Evolutionary conservation across 1,140 invertebrate species (phyloP).

Genomic region (Sinonovacula constricta): DNA sequence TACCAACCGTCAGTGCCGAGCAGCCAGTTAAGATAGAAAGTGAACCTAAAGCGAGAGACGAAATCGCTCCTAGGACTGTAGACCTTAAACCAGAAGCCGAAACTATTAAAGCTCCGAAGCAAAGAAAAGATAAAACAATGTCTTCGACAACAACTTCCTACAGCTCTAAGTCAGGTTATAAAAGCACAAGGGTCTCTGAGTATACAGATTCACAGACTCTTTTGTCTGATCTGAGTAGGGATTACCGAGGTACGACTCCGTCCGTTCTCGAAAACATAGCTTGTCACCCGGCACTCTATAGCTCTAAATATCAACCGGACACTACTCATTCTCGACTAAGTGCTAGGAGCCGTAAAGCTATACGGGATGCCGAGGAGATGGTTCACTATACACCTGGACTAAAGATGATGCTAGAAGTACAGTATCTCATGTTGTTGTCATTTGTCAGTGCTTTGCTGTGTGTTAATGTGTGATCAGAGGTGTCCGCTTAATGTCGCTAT

Average conservation of each 20-base stretch:
- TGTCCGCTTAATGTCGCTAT: too few relatives aligned
- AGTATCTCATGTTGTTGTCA: slow-evolving; percentile 57
- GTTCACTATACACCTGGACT: slow-evolving; percentile 68
- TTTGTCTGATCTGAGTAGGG: slow-evolving; percentile 46
- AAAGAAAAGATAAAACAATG: background rate
- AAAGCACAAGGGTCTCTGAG: slow-evolving; percentile 44
- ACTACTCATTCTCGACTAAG: slow-evolving; percentile 62
- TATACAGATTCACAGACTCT: slow-evolving; percentile 27
- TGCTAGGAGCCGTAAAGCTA: slow-evolving; percentile 71
- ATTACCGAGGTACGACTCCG: slow-evolving; percentile 69
- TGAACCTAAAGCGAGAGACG: background rate
- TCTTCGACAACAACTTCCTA: background rate
- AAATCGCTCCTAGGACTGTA: background rate
- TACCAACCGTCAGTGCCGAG: too few relatives aligned
- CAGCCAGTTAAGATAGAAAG: background rate
- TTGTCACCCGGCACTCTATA: slow-evolving; percentile 68
- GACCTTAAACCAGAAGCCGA: background rate
- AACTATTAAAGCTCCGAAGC: background rate
- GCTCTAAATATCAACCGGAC: slow-evolving; percentile 61
- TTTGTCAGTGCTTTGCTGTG: slow-evolving; percentile 30
- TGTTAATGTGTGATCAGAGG: too few relatives aligned
- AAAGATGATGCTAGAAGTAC: slow-evolving; percentile 74
- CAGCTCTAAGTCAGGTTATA: background rate
- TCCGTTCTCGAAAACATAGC: slow-evolving; percentile 72
- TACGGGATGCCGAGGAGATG: slow-evolving; percentile 69